A percentile compares a stretch with the other conserved stretches of the same genome.
Evolutionary conservation across 2,113 vertebrate species (phyloP).

Genomic region (Barnardius zonarius): DNA sequence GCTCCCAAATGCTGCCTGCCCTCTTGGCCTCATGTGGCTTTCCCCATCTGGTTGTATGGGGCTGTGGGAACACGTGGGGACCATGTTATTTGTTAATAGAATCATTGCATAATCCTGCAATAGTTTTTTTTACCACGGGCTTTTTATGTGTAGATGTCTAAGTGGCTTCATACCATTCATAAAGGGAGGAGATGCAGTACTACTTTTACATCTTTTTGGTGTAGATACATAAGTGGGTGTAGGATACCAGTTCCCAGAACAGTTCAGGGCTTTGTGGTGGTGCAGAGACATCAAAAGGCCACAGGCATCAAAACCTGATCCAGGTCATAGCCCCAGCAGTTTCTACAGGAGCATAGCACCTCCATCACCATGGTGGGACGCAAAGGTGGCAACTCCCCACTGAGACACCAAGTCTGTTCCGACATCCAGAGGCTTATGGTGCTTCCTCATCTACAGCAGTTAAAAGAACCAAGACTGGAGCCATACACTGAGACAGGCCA

Average conservation of each 20-base stretch:
- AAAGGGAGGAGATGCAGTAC: background rate
- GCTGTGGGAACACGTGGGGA: background rate
- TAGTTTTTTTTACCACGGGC: background rate
- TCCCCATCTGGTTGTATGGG: accelerated
- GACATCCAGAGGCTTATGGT: background rate
- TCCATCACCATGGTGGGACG: background rate
- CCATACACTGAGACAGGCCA: background rate
- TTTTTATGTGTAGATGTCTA: background rate
- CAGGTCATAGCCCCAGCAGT: background rate
- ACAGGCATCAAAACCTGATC: background rate
- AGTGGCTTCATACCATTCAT: background rate
- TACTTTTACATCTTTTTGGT: background rate
- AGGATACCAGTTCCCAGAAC: background rate
- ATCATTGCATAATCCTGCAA: background rate
- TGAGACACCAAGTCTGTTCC: background rate
- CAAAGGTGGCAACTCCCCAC: background rate
- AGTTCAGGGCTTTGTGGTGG: background rate
- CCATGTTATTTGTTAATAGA: background rate
- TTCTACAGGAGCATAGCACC: background rate
- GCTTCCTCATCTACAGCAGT: background rate
- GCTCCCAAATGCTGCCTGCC: background rate
- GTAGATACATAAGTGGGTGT: accelerated
- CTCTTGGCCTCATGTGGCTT: background rate
- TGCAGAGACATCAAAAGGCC: background rate
- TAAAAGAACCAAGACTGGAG: background rate